A percentile compares a stretch with the other conserved stretches of the same genome.
Evolutionary conservation across 2,797 vertebrate genomes (phyloP).

Genomic region (Diplodus sargus): DNA sequence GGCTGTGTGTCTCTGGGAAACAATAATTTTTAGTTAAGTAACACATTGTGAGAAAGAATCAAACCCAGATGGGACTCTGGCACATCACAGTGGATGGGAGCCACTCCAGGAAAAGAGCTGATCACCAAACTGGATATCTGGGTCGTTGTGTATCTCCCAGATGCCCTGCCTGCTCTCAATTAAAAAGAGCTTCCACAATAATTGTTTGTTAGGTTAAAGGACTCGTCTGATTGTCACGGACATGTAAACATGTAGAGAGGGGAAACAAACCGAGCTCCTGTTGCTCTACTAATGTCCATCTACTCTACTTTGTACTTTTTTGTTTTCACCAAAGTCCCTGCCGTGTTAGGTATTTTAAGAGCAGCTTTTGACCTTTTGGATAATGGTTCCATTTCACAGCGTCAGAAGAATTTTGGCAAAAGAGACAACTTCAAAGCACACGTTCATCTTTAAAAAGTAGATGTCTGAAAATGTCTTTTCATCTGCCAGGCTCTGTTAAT

Average conservation of each 20-base stretch:
- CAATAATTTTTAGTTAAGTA: conserved; percentile 72
- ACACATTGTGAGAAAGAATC: conserved; percentile 68
- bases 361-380: conserved; percentile 13
- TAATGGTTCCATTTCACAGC: conserved; percentile 23
- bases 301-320: neutral
- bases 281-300: neutral
- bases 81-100: conserved; percentile 43
- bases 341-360: conserved; percentile 21
- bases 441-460: conserved; percentile 13
- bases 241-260: conserved; percentile 1
- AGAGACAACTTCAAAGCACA: neutral
- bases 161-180: conserved; percentile 32
- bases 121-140: conserved; percentile 47
- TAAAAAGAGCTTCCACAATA: conserved; percentile 2
- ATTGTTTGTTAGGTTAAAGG: conserved; percentile 24
- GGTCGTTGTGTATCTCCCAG: conserved; percentile 37
- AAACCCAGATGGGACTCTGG: conserved; percentile 79
- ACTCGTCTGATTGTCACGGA: conserved; percentile 13
- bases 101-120: conserved; percentile 58
- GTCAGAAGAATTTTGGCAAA: conserved; percentile 22
- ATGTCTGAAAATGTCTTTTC: conserved; percentile 21
- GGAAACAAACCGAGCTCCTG: neutral
- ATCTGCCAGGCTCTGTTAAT: neutral
- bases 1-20: conserved; percentile 57
- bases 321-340: neutral